Percentiles rank a stretch among this genome's conserved stretches.
Conservation (phyloP, 2,113 vertebrate genomes). For the Addax nasomaculatus region DNA sequence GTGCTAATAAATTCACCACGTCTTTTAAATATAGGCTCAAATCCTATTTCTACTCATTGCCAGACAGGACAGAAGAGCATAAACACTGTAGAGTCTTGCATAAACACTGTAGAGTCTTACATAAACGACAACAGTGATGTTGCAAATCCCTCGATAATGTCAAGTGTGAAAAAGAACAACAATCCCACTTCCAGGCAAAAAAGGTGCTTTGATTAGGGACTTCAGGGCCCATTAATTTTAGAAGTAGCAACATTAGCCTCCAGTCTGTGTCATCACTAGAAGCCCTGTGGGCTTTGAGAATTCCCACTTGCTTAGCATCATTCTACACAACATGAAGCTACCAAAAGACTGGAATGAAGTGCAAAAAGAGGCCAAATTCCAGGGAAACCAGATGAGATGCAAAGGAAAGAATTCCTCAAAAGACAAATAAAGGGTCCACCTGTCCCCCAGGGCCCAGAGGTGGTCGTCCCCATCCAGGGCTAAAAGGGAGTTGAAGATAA, state of each 20-base stretch:
- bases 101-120: background rate
- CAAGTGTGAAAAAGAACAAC: conserved; percentile 52
- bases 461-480: background rate
- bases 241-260: conserved; percentile 36
- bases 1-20: background rate
- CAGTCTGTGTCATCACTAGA: conserved; percentile 19
- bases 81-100: background rate
- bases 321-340: conserved; percentile 37
- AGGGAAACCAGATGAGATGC: background rate
- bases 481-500: background rate
- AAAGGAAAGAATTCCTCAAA: background rate
- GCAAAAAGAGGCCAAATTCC: background rate
- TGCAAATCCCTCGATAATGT: conserved; percentile 31
- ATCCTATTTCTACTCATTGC: background rate
- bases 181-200: conserved; percentile 4
- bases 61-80: background rate
- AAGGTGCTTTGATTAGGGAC: conserved; percentile 44
- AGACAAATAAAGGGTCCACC: background rate
- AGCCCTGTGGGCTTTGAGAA: conserved; percentile 49
- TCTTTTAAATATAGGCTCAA: background rate
- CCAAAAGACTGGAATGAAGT: background rate
- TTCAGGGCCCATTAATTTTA: conserved; percentile 59
- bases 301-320: conserved; percentile 58
- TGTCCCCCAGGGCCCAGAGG: background rate
- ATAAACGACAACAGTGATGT: background rate